Evolutionary conservation across 1,140 invertebrate species (phyloP).

Genomic region (Euborellia annulipes): DNA sequence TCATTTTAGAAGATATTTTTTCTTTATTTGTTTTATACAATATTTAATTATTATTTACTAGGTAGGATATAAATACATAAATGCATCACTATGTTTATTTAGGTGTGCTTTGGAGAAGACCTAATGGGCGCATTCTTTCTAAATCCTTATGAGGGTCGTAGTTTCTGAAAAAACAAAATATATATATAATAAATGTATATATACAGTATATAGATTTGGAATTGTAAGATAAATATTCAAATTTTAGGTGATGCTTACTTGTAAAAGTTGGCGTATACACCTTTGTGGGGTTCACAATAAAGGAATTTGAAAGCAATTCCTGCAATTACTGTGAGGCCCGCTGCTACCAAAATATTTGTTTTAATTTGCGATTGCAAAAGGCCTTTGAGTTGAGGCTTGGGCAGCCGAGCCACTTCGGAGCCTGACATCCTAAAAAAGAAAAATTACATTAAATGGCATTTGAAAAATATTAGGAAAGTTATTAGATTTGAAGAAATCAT

Average conservation of each 20-base stretch:
- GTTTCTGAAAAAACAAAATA: conserved; percentile 24
- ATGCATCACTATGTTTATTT: no score
- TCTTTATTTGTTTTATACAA: no score
- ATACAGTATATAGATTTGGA: no score
- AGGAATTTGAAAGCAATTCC: conserved; percentile 32
- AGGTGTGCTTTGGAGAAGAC: conserved; percentile 25
- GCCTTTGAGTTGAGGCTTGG: conserved; percentile 37
- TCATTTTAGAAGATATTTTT: no score
- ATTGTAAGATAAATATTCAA: not conserved
- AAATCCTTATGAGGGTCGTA: conserved; percentile 30
- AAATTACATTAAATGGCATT: conserved; percentile 2
- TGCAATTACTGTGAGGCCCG: conserved; percentile 24
- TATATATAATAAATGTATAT: not conserved
- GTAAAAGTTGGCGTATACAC: conserved; percentile 47
- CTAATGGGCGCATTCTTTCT: conserved; percentile 30
- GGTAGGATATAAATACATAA: no score
- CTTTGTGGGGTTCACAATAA: conserved; percentile 36
- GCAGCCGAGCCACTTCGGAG: conserved; percentile 57
- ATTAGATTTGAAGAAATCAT: no score
- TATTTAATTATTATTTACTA: no score
- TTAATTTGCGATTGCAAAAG: conserved; percentile 37
- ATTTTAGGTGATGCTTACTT: conserved; percentile 28
- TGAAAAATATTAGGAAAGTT: no score
- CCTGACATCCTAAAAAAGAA: conserved; percentile 65
- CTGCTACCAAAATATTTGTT: conserved; percentile 32